Evolutionary conservation across 2,113 vertebrate genomes (phyloP).

Genomic region (Columba janthina): DNA sequence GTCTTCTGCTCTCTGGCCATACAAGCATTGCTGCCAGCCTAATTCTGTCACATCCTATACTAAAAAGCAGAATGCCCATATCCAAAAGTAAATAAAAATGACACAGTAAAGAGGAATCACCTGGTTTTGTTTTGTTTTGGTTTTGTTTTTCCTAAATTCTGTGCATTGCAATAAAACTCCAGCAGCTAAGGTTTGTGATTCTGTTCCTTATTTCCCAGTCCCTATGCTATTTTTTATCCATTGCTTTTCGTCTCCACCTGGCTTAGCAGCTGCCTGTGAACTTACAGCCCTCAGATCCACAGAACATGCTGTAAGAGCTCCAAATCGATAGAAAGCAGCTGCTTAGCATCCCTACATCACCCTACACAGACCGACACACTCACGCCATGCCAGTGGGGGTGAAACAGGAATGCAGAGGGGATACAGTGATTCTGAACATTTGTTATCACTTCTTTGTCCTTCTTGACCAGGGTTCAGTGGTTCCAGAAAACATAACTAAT

Average conservation of each 20-base stretch:
- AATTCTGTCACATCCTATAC: not conserved
- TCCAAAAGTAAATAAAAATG: not conserved
- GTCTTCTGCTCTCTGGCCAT: not conserved
- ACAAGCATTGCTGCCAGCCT: not conserved
- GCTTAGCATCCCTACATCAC: not conserved
- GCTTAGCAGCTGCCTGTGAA: not conserved
- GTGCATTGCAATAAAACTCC: not conserved
- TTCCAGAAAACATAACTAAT: not conserved
- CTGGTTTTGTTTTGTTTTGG: not conserved
- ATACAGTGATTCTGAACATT: not conserved
- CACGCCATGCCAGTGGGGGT: accelerated
- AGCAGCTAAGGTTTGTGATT: not conserved
- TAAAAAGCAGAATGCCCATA: not conserved
- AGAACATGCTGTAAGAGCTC: not conserved
- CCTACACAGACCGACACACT: not conserved
- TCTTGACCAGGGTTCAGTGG: not conserved
- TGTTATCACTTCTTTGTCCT: not conserved
- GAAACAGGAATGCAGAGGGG: not conserved
- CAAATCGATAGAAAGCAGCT: not conserved
- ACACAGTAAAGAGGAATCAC: not conserved
- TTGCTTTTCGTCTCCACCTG: not conserved
- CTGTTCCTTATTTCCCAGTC: not conserved
- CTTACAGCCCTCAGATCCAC: not conserved
- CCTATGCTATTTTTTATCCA: not conserved
- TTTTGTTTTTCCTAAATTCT: not conserved